phyloP scores from a whole-genome alignment of 1,140 invertebrate species.

The Homarus americanus region DNA sequence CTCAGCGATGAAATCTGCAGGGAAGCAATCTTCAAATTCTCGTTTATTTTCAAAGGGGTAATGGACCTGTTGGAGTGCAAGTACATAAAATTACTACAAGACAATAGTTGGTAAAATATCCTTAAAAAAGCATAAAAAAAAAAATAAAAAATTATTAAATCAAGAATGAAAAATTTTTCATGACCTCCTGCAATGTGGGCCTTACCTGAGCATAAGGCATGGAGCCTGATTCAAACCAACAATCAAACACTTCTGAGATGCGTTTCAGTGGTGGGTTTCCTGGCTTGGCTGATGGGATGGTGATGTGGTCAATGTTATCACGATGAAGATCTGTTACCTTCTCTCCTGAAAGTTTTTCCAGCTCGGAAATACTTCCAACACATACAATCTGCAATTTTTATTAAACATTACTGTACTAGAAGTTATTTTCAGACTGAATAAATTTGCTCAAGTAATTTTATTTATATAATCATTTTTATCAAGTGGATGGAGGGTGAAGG shows the following conservation, averaged over 20 bases:
- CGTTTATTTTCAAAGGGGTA: slow-evolving; percentile 96
- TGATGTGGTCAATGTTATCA: slow-evolving; percentile 94
- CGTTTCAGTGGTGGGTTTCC: slow-evolving; percentile 90
- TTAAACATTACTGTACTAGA: not conserved
- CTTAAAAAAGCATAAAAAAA: too few species aligned
- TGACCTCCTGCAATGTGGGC: too few species aligned
- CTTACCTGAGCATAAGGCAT: slow-evolving; percentile 97
- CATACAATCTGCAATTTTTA: slow-evolving; percentile 84
- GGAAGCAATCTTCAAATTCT: slow-evolving; percentile 96
- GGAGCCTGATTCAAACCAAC: slow-evolving; percentile 99
- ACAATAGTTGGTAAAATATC: too few species aligned
- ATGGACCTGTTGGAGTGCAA: slow-evolving; percentile 91
- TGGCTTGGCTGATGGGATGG: slow-evolving; percentile 92
- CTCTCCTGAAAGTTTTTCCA: slow-evolving; percentile 89
- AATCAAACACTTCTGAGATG: slow-evolving; percentile 98
- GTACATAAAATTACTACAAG: not conserved
- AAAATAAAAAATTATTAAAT: not conserved
- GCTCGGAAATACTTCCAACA: slow-evolving; percentile 95
- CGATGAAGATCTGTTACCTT: slow-evolving; percentile 95
- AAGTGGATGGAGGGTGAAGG: too few species aligned
- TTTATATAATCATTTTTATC: too few species aligned
- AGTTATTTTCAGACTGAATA: too few species aligned
- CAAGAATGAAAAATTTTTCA: not conserved
- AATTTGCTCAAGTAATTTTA: too few species aligned
- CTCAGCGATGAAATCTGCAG: slow-evolving; percentile 99